These are phyloP conservation scores for Sinocyclocheilus rhinocerous DNA, from an alignment of 2,113 vertebrate species.

Conservation along the genomic window DNA sequence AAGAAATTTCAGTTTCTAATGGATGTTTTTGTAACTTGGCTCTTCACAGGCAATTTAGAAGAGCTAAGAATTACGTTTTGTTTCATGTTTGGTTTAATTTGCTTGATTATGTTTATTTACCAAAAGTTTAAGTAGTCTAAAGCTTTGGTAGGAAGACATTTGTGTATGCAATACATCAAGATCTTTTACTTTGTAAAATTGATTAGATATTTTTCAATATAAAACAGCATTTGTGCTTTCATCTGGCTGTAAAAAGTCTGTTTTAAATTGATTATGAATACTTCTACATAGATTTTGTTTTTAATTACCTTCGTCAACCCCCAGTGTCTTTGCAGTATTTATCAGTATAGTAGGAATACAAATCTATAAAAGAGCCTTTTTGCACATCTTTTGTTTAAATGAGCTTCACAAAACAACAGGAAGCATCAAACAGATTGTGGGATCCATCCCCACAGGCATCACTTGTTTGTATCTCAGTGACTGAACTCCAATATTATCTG, in stretches of 20 bases:
- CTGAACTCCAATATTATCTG: not conserved
- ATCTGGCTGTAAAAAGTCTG: not conserved
- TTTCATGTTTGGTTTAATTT: not conserved
- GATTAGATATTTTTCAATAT: no score
- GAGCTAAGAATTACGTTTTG: not conserved
- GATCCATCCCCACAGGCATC: not conserved
- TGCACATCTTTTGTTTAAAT: not conserved
- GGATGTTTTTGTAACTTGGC: not conserved
- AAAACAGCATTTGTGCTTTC: not conserved
- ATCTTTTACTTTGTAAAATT: not conserved
- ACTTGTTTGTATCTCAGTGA: slow-evolving; percentile 14
- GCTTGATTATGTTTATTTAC: not conserved
- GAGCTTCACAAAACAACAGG: not conserved
- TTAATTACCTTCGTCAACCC: not conserved
- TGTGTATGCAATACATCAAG: not conserved
- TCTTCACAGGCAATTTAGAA: not conserved
- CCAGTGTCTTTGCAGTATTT: not conserved
- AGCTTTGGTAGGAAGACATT: not conserved
- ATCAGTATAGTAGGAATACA: not conserved
- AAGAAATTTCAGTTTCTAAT: not conserved
- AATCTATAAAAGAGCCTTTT: not conserved
- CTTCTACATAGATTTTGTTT: not conserved
- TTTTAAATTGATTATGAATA: not conserved
- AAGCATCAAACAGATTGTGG: not conserved
- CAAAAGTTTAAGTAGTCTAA: not conserved